phyloP scores from a whole-genome alignment of 2,113 vertebrate genomes.

The Lepisosteus osseus region DNA sequence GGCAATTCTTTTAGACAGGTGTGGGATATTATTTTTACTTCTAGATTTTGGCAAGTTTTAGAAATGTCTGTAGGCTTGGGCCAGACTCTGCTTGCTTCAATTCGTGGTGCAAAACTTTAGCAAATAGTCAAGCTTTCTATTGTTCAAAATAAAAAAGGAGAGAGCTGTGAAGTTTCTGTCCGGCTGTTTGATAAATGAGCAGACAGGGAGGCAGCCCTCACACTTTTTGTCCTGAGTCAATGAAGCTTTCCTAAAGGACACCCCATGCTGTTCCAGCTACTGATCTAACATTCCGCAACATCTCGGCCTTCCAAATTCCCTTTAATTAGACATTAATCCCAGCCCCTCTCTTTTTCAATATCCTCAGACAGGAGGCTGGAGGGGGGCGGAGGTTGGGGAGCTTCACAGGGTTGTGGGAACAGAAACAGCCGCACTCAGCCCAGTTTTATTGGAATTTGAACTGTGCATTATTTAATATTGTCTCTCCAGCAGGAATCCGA shows the following conservation, averaged over 20 bases:
- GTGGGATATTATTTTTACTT: conserved; percentile 35
- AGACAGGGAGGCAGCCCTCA: conserved; percentile 93
- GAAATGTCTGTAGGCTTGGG: conserved; percentile 58
- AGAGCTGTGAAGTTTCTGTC: conserved; percentile 91
- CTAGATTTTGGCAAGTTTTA: conserved; percentile 6
- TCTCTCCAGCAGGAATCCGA: not conserved
- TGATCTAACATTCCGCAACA: conserved; percentile 99
- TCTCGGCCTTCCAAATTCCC: conserved; percentile 97
- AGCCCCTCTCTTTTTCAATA: conserved; percentile 94
- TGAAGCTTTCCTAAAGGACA: conserved; percentile 99
- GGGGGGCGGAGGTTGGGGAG: conserved; percentile 63
- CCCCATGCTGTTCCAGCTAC: conserved; percentile 98
- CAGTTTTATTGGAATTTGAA: conserved; percentile 6
- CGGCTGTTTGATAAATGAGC: conserved; percentile 98
- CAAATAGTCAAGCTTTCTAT: conserved; percentile 93
- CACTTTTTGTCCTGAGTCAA: conserved; percentile 97
- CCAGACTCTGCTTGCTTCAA: conserved; percentile 65
- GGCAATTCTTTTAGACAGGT: conserved; percentile 43
- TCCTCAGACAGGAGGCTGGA: conserved; percentile 74
- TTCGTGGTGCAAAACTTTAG: conserved; percentile 90
- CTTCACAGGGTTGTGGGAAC: conserved; percentile 74
- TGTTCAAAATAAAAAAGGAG: conserved; percentile 77
- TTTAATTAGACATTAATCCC: conserved; percentile 99
- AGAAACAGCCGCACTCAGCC: conserved; percentile 30
- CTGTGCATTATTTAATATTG: not conserved